Conservation (phyloP, 2,113 vertebrate species). For the Nothocercus julius region DNA sequence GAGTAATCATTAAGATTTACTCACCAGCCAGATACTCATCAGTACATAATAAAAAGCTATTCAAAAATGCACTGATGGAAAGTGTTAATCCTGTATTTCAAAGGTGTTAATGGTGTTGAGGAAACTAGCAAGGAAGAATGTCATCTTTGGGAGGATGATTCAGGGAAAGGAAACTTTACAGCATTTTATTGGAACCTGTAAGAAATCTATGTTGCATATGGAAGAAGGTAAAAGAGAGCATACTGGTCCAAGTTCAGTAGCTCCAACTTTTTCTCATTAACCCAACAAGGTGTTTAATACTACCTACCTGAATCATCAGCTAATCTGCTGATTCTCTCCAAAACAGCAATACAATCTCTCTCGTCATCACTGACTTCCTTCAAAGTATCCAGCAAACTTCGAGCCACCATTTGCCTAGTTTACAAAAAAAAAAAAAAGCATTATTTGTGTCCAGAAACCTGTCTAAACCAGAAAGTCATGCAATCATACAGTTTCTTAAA, state of each 20-base stretch:
- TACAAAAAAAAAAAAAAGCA: background rate
- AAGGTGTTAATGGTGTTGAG: background rate
- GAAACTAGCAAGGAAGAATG: background rate
- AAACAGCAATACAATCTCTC: conserved; percentile 87
- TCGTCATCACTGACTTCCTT: conserved; percentile 91
- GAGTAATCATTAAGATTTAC: background rate
- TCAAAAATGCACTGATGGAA: background rate
- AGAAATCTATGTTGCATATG: background rate
- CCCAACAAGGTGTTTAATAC: background rate
- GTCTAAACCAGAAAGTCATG: background rate
- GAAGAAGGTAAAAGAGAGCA: background rate
- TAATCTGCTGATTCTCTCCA: conserved; percentile 89
- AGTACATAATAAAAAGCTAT: background rate
- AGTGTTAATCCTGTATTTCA: background rate
- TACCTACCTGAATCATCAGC: conserved; percentile 89
- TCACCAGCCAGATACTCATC: background rate
- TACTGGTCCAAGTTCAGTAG: background rate
- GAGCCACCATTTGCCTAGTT: conserved; percentile 91
- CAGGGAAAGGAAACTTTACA: background rate
- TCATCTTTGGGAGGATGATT: accelerated
- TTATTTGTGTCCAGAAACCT: conserved; percentile 14
- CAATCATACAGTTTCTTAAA: conserved; percentile 1
- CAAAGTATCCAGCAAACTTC: conserved; percentile 90
- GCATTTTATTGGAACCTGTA: background rate
- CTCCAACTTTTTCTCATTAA: background rate